These are phyloP conservation scores for Epistrophella euchroma DNA, from an alignment of 2,888 invertebrate genomes.

Conservation along the genomic window DNA sequence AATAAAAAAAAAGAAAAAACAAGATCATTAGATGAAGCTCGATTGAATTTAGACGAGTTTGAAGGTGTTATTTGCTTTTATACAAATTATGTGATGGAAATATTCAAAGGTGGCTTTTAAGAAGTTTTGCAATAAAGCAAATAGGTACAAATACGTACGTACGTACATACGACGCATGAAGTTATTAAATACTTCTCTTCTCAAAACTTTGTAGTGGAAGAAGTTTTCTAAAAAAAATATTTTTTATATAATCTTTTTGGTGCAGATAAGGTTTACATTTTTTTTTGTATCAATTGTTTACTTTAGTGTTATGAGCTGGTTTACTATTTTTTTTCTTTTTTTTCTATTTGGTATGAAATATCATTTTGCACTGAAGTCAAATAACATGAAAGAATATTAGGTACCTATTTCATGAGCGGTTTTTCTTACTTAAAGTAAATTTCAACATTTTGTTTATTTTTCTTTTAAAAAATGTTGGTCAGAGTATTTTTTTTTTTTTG, in stretches of 20 bases:
- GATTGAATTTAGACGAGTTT: not conserved
- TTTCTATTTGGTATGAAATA: too few species aligned
- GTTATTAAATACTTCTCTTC: not conserved
- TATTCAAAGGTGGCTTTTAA: not conserved
- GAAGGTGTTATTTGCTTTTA: not conserved
- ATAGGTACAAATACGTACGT: not conserved
- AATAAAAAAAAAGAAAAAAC: slow-evolving; percentile 6
- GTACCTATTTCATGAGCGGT: too few species aligned
- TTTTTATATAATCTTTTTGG: slow-evolving; percentile 6
- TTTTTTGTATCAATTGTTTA: not conserved
- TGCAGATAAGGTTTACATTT: not conserved
- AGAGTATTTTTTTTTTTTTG: too few species aligned
- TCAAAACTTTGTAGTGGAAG: not conserved
- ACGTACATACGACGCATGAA: not conserved
- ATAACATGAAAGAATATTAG: too few species aligned
- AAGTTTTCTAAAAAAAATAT: not conserved
- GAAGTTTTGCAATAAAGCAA: not conserved
- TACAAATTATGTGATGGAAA: not conserved
- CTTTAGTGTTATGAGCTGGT: too few species aligned
- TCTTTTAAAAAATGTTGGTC: too few species aligned
- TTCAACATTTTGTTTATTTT: too few species aligned
- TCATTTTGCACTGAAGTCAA: too few species aligned
- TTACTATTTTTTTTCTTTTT: too few species aligned
- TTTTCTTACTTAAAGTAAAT: too few species aligned
- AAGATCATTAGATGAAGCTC: slow-evolving; percentile 12